These are phyloP conservation scores for Noctilio leporinus DNA, from an alignment of 2,113 vertebrate genomes.

Conservation along the genomic window DNA sequence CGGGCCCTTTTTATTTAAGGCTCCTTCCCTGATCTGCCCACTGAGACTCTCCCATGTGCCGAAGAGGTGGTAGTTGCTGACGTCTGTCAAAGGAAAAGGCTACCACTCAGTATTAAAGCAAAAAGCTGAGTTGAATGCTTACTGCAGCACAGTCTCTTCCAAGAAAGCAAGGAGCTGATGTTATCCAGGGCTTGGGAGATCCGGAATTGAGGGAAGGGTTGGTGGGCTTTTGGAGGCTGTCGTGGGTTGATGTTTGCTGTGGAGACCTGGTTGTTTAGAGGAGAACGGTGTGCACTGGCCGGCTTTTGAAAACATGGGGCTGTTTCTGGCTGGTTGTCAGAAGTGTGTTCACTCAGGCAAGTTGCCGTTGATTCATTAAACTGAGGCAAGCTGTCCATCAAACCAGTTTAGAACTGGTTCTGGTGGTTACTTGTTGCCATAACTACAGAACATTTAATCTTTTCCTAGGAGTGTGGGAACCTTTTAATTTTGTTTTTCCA, in stretches of 20 bases:
- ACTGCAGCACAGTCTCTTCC: not conserved
- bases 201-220: not conserved
- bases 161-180: not conserved
- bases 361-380: not conserved
- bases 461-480: not conserved
- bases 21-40: not conserved
- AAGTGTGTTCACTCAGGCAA: not conserved
- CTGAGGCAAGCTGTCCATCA: not conserved
- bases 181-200: not conserved
- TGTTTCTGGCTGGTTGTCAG: not conserved
- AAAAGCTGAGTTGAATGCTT: not conserved
- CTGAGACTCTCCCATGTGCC: not conserved
- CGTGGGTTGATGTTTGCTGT: not conserved
- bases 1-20: not conserved
- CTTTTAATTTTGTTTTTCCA: not conserved
- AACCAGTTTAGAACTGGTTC: constrained; percentile 7
- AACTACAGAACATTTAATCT: not conserved
- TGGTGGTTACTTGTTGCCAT: not conserved
- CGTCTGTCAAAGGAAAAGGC: not conserved
- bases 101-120: not conserved
- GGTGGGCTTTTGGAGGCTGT: not conserved
- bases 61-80: not conserved
- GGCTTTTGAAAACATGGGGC: not conserved
- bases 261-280: not conserved
- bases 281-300: not conserved